phyloP scores from a whole-genome alignment of 2,797 vertebrate genomes.

The Diplodus puntazzo region DNA sequence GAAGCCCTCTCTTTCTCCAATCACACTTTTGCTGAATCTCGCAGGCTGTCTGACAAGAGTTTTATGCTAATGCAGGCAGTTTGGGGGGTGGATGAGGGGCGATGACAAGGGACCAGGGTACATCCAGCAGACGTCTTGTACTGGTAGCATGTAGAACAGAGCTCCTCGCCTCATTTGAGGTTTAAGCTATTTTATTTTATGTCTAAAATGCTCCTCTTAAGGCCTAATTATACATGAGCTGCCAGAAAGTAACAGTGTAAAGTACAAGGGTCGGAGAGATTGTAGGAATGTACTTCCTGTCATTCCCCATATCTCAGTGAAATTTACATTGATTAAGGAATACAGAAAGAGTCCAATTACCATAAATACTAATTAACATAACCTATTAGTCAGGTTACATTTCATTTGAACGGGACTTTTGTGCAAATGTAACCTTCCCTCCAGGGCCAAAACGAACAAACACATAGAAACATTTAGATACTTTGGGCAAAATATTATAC shows the following conservation, averaged over 20 bases:
- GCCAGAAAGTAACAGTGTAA: constrained; percentile 61
- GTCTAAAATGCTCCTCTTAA: constrained; percentile 63
- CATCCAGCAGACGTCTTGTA: constrained; percentile 65
- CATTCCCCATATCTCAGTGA: constrained; percentile 23
- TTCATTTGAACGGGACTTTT: constrained; percentile 32
- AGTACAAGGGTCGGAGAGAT: constrained; percentile 55
- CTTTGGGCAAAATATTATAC: background rate
- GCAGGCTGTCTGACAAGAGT: constrained; percentile 64
- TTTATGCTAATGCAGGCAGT: constrained; percentile 79
- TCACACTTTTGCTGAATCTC: constrained; percentile 66
- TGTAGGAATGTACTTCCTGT: constrained; percentile 38
- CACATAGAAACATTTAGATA: background rate
- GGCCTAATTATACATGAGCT: constrained; percentile 73
- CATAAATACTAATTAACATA: constrained; percentile 56
- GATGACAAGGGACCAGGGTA: constrained; percentile 62
- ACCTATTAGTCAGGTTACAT: constrained; percentile 41
- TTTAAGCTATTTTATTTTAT: constrained; percentile 67
- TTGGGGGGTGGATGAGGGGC: constrained; percentile 28
- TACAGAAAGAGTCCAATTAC: constrained; percentile 39
- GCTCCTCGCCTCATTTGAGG: constrained; percentile 67
- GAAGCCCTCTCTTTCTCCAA: constrained; percentile 39
- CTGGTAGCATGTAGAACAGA: constrained; percentile 67
- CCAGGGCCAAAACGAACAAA: background rate
- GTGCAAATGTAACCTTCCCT: constrained; percentile 9
- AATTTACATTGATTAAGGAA: constrained; percentile 54